A percentile compares a stretch with the other conserved stretches of the same genome.
phyloP scores from a whole-genome alignment of 92 coral and sea anemone genomes.

The Paragorgia papillata region DNA sequence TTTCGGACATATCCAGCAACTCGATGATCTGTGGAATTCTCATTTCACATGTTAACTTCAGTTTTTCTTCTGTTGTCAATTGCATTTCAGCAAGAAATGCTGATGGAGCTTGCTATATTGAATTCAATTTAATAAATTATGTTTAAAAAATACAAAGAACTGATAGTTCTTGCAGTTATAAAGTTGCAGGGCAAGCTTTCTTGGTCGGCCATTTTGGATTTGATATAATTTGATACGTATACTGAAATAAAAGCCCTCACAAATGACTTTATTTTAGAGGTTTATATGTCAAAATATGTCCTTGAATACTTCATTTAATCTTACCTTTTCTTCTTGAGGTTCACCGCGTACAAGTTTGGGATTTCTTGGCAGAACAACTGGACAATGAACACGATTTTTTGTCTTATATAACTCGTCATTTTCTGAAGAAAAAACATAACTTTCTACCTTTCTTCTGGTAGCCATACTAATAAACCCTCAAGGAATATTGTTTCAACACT shows the following conservation, averaged over 20 bases:
- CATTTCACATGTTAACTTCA: conserved; percentile 91
- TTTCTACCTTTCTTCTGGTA: background rate
- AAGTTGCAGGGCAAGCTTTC: too few relatives aligned
- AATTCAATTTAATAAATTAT: background rate
- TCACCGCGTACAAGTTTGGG: conserved; percentile 90
- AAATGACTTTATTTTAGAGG: background rate
- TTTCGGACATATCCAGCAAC: conserved; percentile 98
- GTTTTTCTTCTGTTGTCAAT: conserved; percentile 86
- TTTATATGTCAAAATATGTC: too few relatives aligned
- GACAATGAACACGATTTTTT: conserved; percentile 11
- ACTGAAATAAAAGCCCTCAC: background rate
- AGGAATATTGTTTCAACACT: background rate
- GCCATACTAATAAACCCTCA: conserved; percentile 10
- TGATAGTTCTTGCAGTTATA: background rate
- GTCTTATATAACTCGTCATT: background rate
- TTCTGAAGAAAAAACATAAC: background rate
- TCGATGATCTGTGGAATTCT: conserved; percentile 96
- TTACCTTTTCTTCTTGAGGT: conserved; percentile 90
- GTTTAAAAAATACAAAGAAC: background rate
- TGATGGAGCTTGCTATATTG: conserved; percentile 91
- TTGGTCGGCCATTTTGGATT: too few relatives aligned
- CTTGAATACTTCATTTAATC: too few relatives aligned
- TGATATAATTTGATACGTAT: too few relatives aligned
- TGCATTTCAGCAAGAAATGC: conserved; percentile 99
- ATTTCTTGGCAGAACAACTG: conserved; percentile 92